Base-by-base conservation (phyloP, 1,140 invertebrate species). In the Hylyphantes graminicola region DNA sequence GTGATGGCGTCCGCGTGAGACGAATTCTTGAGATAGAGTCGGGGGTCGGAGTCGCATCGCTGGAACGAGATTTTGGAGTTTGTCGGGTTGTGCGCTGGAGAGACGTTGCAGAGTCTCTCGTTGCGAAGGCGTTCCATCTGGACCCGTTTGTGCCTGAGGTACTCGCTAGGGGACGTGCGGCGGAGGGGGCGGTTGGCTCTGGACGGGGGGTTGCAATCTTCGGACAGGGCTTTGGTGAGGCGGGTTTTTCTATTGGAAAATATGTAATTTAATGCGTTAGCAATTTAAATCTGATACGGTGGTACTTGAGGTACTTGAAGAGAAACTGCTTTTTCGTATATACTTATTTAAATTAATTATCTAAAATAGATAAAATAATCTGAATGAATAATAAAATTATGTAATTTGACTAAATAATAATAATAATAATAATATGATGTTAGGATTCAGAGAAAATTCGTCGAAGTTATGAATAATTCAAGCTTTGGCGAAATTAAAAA, bases 121-220 rank as follows among this genome's bases (percentile, higher is more conserved):
- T 63, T 72, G 6, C 80, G 48, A 9, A 82, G 70, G 9, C 67
- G 63, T 35, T 82, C 70, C 80, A 82, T 82, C 17, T 82, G 80
- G 11, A 59, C n/a, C 5, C 80, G 19, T 21, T 82, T 82, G 70
- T 82, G 70, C 3, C 80, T 68, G 12, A 82, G 80, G 51, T 82
- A 82, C n/a, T 82, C 80, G 21, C 80, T 72, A 10, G 80, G 80
- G 19, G 80, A 82, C 7, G 70, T 74, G 59, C 80, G 80, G 17
- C 79, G 67, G 13, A 73, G 7, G 10, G 79, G 79, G 21, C 78
- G 67, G 79, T 50, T 68, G 13, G 55, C 13, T 68, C 55, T 81
- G 21, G 78, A 81, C 48, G 80, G 80, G n/a, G 80, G 68, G 51
- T 73, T 63, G 61, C 70, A 74, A 19, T 82, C 80, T 21, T 74